phyloP scores from a whole-genome alignment of 2,113 vertebrate genomes.

The Grammomys dolichurus region DNA sequence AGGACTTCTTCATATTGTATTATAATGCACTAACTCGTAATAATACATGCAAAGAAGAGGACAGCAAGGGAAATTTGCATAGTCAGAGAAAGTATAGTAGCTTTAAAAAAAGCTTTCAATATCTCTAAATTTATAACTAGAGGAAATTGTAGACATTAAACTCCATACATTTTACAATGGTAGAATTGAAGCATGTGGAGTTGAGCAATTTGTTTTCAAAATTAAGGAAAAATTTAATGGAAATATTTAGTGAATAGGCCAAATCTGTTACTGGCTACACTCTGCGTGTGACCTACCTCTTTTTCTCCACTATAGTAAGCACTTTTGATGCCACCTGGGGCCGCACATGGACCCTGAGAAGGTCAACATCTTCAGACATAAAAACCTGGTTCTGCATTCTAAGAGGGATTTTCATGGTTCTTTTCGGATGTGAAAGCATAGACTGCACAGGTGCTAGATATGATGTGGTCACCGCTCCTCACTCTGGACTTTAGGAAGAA shows the following conservation, averaged over 20 bases:
- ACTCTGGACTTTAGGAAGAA: background rate
- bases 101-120: background rate
- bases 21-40: background rate
- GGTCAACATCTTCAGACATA: background rate
- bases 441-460: background rate
- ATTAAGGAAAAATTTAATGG: background rate
- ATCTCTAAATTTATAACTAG: background rate
- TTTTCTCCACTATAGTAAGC: background rate
- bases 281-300: background rate
- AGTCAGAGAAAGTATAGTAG: background rate
- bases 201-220: background rate
- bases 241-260: background rate
- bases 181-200: background rate
- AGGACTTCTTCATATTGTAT: background rate
- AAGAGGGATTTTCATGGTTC: background rate
- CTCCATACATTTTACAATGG: background rate
- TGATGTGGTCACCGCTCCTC: background rate
- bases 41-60: background rate
- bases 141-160: background rate
- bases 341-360: background rate
- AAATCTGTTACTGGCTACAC: background rate
- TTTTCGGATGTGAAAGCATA: background rate
- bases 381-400: background rate
- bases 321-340: background rate
- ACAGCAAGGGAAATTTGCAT: background rate